Percentiles rank a stretch among this genome's conserved stretches.
These are phyloP conservation scores for Lucifuga dentata DNA, from an alignment of 2,113 vertebrate species.

Conservation along the genomic window DNA sequence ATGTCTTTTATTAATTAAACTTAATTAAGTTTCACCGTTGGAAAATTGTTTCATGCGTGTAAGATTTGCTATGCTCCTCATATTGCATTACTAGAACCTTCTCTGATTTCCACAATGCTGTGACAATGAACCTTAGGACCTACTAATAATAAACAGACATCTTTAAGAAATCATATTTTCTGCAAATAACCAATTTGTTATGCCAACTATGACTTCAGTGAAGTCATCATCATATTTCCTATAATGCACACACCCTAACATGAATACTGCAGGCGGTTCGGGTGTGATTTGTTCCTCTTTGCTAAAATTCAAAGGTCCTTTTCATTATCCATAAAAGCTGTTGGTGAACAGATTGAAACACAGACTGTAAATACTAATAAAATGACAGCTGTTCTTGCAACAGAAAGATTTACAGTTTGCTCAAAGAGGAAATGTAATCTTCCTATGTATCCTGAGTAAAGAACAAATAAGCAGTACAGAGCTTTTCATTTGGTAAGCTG, in stretches of 20 bases:
- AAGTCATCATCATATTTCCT: background rate
- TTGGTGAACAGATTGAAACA: slow-evolving; percentile 26
- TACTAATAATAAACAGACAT: background rate
- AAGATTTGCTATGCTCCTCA: too few relatives aligned
- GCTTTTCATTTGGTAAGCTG: slow-evolving; percentile 59
- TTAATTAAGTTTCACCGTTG: too few relatives aligned
- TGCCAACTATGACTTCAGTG: slow-evolving; percentile 1
- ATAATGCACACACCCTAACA: background rate
- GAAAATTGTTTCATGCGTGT: too few relatives aligned
- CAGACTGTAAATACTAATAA: slow-evolving; percentile 33
- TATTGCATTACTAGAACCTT: too few relatives aligned
- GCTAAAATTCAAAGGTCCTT: slow-evolving; percentile 19
- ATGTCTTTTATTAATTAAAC: too few relatives aligned
- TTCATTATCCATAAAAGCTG: slow-evolving; percentile 34
- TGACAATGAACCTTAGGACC: too few relatives aligned
- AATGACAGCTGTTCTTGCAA: slow-evolving; percentile 40
- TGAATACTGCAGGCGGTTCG: background rate
- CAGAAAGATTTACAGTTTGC: slow-evolving; percentile 44
- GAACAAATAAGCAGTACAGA: slow-evolving; percentile 47
- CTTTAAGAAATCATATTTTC: slow-evolving; percentile 7
- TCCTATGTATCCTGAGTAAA: slow-evolving; percentile 36
- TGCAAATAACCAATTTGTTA: slow-evolving; percentile 6
- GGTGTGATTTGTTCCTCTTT: slow-evolving; percentile 18
- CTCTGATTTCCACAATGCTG: too few relatives aligned
- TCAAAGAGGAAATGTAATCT: slow-evolving; percentile 55